Conservation (phyloP, 2,888 invertebrate species). For the Oligia strigilis region DNA sequence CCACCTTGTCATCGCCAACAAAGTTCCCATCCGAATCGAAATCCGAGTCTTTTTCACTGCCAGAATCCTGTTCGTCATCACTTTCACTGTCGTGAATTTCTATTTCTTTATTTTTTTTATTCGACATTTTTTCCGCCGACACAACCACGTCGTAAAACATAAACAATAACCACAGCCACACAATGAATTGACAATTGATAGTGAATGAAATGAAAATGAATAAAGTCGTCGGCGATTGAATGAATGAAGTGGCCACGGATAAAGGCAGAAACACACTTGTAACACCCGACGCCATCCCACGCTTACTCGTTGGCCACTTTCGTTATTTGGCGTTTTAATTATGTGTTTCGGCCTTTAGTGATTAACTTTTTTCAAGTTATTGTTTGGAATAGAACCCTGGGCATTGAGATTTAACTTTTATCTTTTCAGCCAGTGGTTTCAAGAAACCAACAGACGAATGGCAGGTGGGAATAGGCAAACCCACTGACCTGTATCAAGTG, state of each 20-base stretch:
- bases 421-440: too few species aligned
- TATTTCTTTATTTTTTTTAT: slow-evolving; percentile 85
- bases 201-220: background rate
- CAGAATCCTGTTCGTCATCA: slow-evolving; percentile 85
- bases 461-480: too few species aligned
- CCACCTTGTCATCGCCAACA: slow-evolving; percentile 90
- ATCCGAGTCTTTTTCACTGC: slow-evolving; percentile 84
- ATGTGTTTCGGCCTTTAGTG: too few species aligned
- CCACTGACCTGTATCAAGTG: too few species aligned
- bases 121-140: slow-evolving; percentile 80
- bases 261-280: too few species aligned
- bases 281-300: too few species aligned
- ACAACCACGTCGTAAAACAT: slow-evolving; percentile 45
- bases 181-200: background rate
- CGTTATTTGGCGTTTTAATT: too few species aligned
- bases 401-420: background rate
- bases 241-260: slow-evolving; percentile 11
- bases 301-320: too few species aligned
- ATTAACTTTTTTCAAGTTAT: too few species aligned
- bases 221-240: background rate
- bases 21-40: slow-evolving; percentile 89
- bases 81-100: slow-evolving; percentile 85
- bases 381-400: background rate
- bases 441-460: too few species aligned
- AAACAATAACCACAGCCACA: slow-evolving; percentile 49